Evolutionary conservation across 2,113 vertebrate species (phyloP).

Genomic region (Turnix velox): DNA sequence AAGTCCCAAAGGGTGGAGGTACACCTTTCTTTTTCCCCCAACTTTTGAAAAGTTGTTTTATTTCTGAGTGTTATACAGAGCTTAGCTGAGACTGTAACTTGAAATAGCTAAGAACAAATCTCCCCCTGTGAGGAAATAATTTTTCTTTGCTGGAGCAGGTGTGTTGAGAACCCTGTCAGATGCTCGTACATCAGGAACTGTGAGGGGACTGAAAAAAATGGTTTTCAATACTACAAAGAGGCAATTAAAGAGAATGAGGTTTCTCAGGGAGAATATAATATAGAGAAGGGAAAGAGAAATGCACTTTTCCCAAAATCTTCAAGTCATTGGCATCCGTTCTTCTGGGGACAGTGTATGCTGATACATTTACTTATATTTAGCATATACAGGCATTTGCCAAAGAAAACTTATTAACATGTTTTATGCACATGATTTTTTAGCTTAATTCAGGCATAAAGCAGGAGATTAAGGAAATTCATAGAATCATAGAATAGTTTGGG

Average conservation of each 20-base stretch:
- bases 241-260: not conserved
- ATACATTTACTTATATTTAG: not conserved
- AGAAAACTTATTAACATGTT: not conserved
- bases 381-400: not conserved
- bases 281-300: not conserved
- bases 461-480: not conserved
- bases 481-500: too few species aligned
- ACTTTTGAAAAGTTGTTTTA: not conserved
- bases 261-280: not conserved
- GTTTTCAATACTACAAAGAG: not conserved
- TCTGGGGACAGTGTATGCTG: not conserved
- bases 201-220: not conserved
- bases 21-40: fast-evolving
- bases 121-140: not conserved
- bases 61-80: not conserved
- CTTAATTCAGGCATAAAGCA: not conserved
- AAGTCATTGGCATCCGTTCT: not conserved
- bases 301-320: not conserved
- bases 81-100: not conserved
- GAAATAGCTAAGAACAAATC: not conserved
- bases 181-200: not conserved
- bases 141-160: not conserved
- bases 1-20: not conserved
- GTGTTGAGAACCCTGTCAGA: not conserved
- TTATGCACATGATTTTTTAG: not conserved